Evolutionary conservation across 2,797 vertebrate genomes (phyloP).

Genomic region (Enoplosus armatus): DNA sequence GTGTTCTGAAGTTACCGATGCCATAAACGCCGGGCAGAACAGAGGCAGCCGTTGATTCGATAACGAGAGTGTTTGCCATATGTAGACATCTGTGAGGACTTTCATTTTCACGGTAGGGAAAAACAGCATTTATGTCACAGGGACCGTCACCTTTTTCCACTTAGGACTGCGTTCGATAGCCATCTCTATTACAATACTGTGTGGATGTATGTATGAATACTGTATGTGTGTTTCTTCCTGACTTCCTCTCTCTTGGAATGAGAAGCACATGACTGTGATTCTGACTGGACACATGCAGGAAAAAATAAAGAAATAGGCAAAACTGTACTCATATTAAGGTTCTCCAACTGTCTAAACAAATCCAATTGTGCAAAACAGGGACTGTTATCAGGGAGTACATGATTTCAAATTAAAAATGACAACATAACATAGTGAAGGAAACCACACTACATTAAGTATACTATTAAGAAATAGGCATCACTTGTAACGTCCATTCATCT

Average conservation of each 20-base stretch:
- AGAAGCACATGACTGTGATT: slow-evolving; percentile 29
- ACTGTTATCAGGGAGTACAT: slow-evolving; percentile 18
- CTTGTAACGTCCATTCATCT: neutral
- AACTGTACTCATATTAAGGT: slow-evolving; percentile 21
- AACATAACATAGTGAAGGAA: slow-evolving; percentile 1
- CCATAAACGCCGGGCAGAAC: slow-evolving; percentile 63
- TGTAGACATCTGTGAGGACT: slow-evolving; percentile 71
- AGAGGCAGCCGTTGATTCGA: slow-evolving; percentile 77
- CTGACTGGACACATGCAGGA: slow-evolving; percentile 15
- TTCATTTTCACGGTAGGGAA: slow-evolving; percentile 69
- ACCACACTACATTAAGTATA: neutral
- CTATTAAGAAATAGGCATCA: neutral
- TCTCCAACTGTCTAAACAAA: slow-evolving; percentile 31
- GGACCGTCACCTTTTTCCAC: slow-evolving; percentile 71
- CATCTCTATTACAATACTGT: slow-evolving; percentile 45
- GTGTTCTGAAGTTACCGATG: slow-evolving; percentile 64
- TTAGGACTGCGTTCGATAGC: slow-evolving; percentile 55
- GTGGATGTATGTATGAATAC: slow-evolving; percentile 22
- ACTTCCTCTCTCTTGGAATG: slow-evolving; percentile 3
- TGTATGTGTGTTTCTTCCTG: slow-evolving; percentile 19
- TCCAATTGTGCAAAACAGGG: slow-evolving; percentile 25
- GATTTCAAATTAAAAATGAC: slow-evolving; percentile 30
- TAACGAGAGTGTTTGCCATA: slow-evolving; percentile 68
- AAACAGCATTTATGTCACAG: slow-evolving; percentile 60
- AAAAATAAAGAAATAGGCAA: slow-evolving; percentile 7